Evolutionary conservation across 2,113 vertebrate species (phyloP), one percentile per base, ranked within the genome.

Genomic region (Oryzias celebensis): DNA sequence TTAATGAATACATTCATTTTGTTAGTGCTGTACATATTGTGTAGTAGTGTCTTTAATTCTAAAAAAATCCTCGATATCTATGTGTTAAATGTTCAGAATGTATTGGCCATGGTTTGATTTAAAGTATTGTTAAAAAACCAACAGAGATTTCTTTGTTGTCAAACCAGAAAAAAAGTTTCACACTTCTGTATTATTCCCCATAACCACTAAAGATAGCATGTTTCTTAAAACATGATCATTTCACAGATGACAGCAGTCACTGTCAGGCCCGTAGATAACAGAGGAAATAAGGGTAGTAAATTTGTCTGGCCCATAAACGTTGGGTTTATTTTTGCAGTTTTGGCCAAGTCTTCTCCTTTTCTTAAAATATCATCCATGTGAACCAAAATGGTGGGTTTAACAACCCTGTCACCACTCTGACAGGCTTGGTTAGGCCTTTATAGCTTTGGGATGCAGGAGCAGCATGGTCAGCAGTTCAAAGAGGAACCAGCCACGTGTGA

Each of bases 291-390:
- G 58, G 80, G 75, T 65, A 76, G 77, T 59, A 67, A 52, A 72
- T 75, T 73, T 86, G 86, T 84, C 87, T 77, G 57, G 71, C 68
- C 75, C 77, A 81, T 86, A 86, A 88, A 88, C 59, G 68, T 66
- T 57, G 62, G 78, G 65, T 90, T 90, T 91, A 86, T 91, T 90
- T 91, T 85, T 69, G 60, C 88, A 78, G 65, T 77, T 83, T 52
- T 81, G 81, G 71, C 73, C 73, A 76, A 74, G 68, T 73, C 67
- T 68, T 70, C 73, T 58, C 67, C 44, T 65, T 86, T 79, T 88
- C 81, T 64, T 74, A 85, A 90, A 86, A 87, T 83, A 85, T 67
- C 56, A 67, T 58, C 62, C 60, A 75, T 71, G 59, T 81, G 68
- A 77, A 85, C 87, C 63, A 70, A 76, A 85, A 78, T 78, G 73